A percentile compares a stretch with the other conserved stretches of the same genome.
Conservation (phyloP, 2,113 vertebrate genomes). For the Muscicapa adusta region DNA sequence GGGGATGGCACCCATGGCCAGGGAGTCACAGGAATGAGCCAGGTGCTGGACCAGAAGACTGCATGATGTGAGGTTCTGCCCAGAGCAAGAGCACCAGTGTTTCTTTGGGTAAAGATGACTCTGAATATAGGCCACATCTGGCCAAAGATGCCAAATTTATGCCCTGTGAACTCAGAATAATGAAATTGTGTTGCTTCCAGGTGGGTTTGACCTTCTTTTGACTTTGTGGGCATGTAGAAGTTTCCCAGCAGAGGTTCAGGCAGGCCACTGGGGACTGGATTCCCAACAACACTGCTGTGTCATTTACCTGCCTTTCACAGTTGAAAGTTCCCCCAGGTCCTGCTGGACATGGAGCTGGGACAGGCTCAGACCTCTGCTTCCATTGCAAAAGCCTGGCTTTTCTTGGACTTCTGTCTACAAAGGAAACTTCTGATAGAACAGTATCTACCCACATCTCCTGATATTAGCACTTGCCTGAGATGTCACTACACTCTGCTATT, state of each 20-base stretch:
- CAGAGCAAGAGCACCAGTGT: fast-evolving
- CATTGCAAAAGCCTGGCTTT: background rate
- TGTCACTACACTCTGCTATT: background rate
- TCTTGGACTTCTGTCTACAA: background rate
- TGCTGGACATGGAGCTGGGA: background rate
- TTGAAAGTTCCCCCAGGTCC: background rate
- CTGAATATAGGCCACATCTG: background rate
- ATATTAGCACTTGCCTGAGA: background rate
- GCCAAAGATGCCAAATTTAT: background rate
- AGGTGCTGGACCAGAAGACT: background rate
- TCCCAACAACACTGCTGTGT: background rate
- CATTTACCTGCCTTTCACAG: background rate
- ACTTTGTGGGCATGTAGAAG: background rate
- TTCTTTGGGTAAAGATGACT: background rate
- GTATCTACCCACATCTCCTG: background rate
- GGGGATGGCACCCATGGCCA: background rate
- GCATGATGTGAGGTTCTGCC: fast-evolving
- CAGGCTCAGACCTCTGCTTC: background rate
- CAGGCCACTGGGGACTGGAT: background rate
- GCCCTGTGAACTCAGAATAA: background rate
- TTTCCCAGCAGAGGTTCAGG: background rate
- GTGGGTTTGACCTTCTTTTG: background rate
- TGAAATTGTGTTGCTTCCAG: background rate
- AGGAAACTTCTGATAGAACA: background rate
- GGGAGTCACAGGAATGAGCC: fast-evolving